Conservation (phyloP, 1,140 invertebrate species). For the Caenorhabditis brenneri region DNA sequence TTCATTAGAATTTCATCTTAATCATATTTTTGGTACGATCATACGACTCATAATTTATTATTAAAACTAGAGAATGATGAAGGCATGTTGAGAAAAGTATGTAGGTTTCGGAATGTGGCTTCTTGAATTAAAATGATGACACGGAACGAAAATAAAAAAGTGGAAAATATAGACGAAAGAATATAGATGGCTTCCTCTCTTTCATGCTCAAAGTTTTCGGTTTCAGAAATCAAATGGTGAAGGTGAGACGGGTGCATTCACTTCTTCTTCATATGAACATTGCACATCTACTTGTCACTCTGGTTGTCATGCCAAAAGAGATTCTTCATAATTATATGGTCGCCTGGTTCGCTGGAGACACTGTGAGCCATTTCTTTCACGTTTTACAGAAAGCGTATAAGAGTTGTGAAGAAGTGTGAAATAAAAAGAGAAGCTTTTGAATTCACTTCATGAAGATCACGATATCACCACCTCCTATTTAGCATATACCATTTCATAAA, state of each 20-base stretch:
- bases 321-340: slow-evolving; percentile 68
- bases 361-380: too few relatives aligned
- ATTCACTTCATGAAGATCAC: too few relatives aligned
- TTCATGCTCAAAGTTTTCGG: too few relatives aligned
- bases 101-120: neutral
- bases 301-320: slow-evolving; percentile 66
- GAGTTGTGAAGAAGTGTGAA: too few relatives aligned
- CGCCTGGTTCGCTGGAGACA: slow-evolving; percentile 65
- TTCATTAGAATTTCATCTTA: too few relatives aligned
- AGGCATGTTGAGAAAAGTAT: neutral
- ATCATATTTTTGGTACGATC: too few relatives aligned
- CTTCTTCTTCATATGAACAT: slow-evolving; percentile 70
- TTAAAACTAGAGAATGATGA: neutral
- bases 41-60: neutral
- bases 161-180: too few relatives aligned
- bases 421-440: too few relatives aligned
- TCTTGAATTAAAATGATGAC: neutral
- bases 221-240: slow-evolving; percentile 66
- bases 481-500: too few relatives aligned
- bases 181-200: neutral
- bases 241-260: slow-evolving; percentile 66
- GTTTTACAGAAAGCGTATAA: too few relatives aligned
- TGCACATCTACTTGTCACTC: slow-evolving; percentile 61
- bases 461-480: too few relatives aligned
- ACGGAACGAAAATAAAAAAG: neutral